A percentile compares a stretch with the other conserved stretches of the same genome.
These are phyloP conservation scores for Seira sanloemensis DNA, from an alignment of 2,888 invertebrate genomes.

Conservation along the genomic window DNA sequence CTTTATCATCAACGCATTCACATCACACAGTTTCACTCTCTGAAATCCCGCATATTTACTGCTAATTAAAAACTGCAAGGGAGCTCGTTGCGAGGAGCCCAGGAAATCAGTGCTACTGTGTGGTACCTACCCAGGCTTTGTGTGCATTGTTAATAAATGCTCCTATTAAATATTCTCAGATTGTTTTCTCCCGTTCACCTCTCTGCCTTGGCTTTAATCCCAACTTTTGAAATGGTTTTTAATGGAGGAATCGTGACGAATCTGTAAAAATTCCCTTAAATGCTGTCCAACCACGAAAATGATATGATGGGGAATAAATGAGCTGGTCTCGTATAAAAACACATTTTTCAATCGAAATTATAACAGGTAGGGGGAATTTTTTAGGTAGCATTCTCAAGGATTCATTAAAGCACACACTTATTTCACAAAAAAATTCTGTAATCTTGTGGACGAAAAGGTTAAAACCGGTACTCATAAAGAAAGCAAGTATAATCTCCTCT, in stretches of 20 bases:
- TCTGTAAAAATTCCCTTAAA: conserved; percentile 35
- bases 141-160: not conserved
- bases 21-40: not conserved
- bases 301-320: not conserved
- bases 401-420: not conserved
- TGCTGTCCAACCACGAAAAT: not conserved
- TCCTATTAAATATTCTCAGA: no score
- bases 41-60: conserved; percentile 16
- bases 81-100: not conserved
- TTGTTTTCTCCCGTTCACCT: conserved; percentile 5
- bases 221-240: not conserved
- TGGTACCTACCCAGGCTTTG: not conserved
- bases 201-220: no score
- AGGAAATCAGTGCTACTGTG: conserved; percentile 15
- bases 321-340: not conserved
- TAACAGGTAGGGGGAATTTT: not conserved
- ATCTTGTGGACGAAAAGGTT: not conserved
- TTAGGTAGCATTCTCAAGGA: not conserved
- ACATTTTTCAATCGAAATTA: not conserved
- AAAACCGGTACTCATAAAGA: conserved; percentile 62
- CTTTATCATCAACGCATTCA: not conserved
- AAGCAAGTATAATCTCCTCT: not conserved
- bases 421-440: conserved; percentile 3
- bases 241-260: conserved; percentile 58
- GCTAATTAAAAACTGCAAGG: conserved; percentile 55